Evolutionary conservation across 2,113 vertebrate genomes (phyloP).

Genomic region (Dryoscopus gambensis): DNA sequence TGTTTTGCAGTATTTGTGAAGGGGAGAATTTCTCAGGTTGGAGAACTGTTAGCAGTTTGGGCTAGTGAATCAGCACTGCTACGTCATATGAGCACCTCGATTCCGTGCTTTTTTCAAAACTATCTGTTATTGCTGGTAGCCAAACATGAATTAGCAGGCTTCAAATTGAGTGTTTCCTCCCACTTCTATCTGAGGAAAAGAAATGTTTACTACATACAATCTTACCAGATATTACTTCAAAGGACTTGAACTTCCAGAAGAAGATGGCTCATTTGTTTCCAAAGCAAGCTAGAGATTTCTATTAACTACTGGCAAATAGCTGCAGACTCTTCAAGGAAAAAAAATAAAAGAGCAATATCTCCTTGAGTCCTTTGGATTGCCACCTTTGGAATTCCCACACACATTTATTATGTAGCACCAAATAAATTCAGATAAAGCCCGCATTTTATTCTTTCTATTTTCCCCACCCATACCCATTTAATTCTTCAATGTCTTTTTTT

Average conservation of each 20-base stretch:
- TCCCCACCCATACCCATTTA: neutral
- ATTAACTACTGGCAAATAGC: neutral
- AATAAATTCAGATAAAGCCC: neutral
- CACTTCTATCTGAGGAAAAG: neutral
- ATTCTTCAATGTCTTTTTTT: neutral
- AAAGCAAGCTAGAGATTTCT: neutral
- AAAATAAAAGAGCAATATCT: neutral
- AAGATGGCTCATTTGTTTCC: neutral
- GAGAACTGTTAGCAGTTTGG: neutral
- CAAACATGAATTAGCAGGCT: neutral
- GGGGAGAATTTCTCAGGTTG: neutral
- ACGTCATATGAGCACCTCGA: rapidly evolving
- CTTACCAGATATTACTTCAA: neutral
- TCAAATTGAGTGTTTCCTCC: neutral
- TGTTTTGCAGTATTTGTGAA: neutral
- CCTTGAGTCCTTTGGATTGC: neutral
- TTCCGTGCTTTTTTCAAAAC: neutral
- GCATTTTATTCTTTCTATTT: neutral
- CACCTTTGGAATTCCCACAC: neutral
- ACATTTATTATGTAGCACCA: neutral
- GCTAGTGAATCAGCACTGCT: neutral
- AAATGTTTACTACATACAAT: neutral
- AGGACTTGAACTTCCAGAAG: neutral
- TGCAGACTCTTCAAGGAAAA: neutral
- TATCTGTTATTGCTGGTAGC: neutral